Conservation (phyloP, 2,888 invertebrate genomes). For the Augiades crinisus region DNA sequence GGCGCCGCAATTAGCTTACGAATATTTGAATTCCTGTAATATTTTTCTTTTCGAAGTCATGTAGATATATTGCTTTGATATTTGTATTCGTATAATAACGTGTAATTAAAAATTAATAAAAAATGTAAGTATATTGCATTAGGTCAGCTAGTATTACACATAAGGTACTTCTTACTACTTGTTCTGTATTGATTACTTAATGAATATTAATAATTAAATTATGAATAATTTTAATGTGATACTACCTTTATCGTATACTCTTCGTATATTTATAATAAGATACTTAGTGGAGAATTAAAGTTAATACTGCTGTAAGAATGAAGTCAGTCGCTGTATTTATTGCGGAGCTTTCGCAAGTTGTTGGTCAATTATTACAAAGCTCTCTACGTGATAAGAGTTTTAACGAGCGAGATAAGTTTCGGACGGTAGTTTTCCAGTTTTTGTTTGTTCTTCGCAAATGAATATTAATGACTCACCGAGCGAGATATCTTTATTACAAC, state of each 20-base stretch:
- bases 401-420: conserved; percentile 23
- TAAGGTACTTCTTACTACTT: too few species aligned
- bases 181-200: too few species aligned
- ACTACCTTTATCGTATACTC: too few species aligned
- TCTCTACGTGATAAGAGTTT: conserved; percentile 20
- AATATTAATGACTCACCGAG: conserved; percentile 18
- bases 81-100: too few species aligned
- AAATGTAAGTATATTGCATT: too few species aligned
- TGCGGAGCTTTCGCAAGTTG: conserved; percentile 19
- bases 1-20: conserved; percentile 12
- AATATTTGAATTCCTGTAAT: conserved; percentile 16
- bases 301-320: conserved; percentile 1
- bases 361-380: conserved; percentile 22
- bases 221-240: too few species aligned
- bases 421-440: conserved; percentile 12
- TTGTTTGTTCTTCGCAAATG: conserved; percentile 14
- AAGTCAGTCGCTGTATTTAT: conserved; percentile 17
- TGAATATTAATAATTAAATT: too few species aligned
- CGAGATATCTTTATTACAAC: not conserved
- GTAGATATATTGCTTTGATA: too few species aligned
- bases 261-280: not conserved
- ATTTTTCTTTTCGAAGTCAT: too few species aligned
- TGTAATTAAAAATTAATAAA: too few species aligned
- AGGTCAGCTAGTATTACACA: too few species aligned
- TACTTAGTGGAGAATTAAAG: not conserved